Evolutionary conservation across 1,140 invertebrate species (phyloP).

Genomic region (Campodea augens): DNA sequence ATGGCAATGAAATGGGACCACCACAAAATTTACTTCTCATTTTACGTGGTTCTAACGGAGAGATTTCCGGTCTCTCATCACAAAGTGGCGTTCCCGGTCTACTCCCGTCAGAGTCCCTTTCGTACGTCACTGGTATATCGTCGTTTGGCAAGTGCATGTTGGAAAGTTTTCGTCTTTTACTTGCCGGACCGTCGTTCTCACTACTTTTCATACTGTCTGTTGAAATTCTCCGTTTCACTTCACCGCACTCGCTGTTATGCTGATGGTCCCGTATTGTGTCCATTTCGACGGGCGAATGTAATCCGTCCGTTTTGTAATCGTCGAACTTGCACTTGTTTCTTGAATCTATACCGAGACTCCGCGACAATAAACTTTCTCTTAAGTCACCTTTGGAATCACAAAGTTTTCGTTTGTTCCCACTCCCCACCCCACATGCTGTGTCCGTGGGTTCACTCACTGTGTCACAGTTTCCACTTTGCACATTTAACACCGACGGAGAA

Average conservation of each 20-base stretch:
- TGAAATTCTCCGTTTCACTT: slow-evolving; percentile 14
- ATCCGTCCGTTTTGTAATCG: no score
- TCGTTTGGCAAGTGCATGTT: no score
- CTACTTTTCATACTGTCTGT: slow-evolving; percentile 16
- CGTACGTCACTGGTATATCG: no score
- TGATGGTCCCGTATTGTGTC: slow-evolving; percentile 5
- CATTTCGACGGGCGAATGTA: no score
- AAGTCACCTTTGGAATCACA: slow-evolving; percentile 4
- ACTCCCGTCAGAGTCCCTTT: slow-evolving; percentile 35
- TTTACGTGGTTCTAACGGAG: slow-evolving; percentile 47
- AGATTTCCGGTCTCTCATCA: slow-evolving; percentile 55
- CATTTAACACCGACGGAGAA: no score
- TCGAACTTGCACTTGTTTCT: no score
- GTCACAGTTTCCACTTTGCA: no score
- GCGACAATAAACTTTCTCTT: slow-evolving; percentile 1
- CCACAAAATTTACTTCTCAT: slow-evolving; percentile 36
- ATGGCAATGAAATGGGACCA: slow-evolving; percentile 50
- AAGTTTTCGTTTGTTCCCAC: slow-evolving; percentile 4
- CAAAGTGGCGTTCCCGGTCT: slow-evolving; percentile 62
- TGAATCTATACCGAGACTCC: slow-evolving; percentile 1
- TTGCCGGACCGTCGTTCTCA: no score
- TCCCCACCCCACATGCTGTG: no score
- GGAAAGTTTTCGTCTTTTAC: no score
- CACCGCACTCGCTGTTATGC: slow-evolving; percentile 19
- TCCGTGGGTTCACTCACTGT: no score